phyloP scores from a whole-genome alignment of 2,888 invertebrate species.

The Pecten maximus region DNA sequence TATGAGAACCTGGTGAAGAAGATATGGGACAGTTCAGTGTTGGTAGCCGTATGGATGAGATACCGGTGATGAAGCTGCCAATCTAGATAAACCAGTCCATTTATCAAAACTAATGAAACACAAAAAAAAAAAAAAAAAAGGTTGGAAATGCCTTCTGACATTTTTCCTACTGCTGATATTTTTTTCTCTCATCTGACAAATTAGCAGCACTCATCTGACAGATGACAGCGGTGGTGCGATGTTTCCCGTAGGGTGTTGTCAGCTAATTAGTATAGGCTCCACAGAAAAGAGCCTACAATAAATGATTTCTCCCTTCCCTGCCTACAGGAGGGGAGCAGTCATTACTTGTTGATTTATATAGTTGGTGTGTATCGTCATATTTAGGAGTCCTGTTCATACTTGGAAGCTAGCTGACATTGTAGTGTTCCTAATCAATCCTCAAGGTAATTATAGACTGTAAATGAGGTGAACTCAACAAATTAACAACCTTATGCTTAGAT shows the following conservation, averaged over 20 bases:
- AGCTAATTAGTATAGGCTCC: slow-evolving; percentile 32
- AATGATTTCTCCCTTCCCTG: neutral
- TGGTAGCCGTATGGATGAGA: no score
- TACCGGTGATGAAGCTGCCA: no score
- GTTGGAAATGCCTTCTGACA: slow-evolving; percentile 5
- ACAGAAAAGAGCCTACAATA: neutral
- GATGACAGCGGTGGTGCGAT: slow-evolving; percentile 35
- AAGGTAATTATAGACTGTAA: neutral
- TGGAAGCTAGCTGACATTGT: neutral
- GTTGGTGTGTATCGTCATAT: neutral
- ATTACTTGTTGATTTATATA: slow-evolving; percentile 3
- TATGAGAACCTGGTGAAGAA: no score
- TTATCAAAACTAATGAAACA: slow-evolving; percentile 33
- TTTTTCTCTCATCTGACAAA: slow-evolving; percentile 34
- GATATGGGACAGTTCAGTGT: neutral
- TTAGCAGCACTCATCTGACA: slow-evolving; percentile 6
- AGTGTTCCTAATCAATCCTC: neutral
- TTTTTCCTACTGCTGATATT: neutral
- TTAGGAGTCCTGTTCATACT: neutral
- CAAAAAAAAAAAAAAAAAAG: neutral
- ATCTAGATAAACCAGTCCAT: slow-evolving; percentile 8
- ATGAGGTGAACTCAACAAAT: neutral
- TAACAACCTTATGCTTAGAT: no score
- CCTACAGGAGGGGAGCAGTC: neutral
- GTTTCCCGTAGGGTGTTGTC: neutral